phyloP scores from a whole-genome alignment of 30 jellyfish, hydroid and myxozoan species.

The Pseudorhiza aurosa region DNA sequence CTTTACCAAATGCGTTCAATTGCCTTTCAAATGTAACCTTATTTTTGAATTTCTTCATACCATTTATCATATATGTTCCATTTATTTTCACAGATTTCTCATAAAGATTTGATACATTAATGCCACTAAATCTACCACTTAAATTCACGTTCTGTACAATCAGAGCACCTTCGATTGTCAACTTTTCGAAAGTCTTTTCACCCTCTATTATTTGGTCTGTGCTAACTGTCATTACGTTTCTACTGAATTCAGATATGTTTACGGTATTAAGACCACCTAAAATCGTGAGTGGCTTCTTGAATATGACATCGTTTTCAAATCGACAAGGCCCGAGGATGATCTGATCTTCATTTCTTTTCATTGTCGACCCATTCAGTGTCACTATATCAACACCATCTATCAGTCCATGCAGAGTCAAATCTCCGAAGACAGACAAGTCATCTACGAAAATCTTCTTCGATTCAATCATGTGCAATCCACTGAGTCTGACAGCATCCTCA shows the following conservation, averaged over 20 bases:
- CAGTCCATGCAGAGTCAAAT: conserved; percentile 54
- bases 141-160: conserved; percentile 4
- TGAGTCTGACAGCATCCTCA: conserved; percentile 53
- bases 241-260: conserved; percentile 39
- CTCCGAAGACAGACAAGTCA: conserved; percentile 31
- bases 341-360: conserved; percentile 64
- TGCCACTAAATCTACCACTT: conserved; percentile 45
- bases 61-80: conserved; percentile 16
- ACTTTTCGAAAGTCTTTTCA: conserved; percentile 22
- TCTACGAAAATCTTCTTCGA: conserved; percentile 47
- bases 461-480: conserved; percentile 54
- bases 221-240: conserved; percentile 51
- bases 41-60: conserved; percentile 33
- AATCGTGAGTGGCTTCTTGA: background rate
- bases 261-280: conserved; percentile 35
- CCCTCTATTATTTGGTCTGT: conserved; percentile 64
- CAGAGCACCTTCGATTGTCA: conserved; percentile 10
- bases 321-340: conserved; percentile 42
- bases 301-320: conserved; percentile 23
- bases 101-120: conserved; percentile 37
- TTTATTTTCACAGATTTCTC: conserved; percentile 8
- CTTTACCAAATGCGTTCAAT: conserved; percentile 13
- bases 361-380: conserved; percentile 44
- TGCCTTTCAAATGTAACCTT: conserved; percentile 6
- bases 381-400: conserved; percentile 84